These are phyloP conservation scores for Illadopsis cleaveri DNA, from an alignment of 2,113 vertebrate genomes.

Conservation along the genomic window DNA sequence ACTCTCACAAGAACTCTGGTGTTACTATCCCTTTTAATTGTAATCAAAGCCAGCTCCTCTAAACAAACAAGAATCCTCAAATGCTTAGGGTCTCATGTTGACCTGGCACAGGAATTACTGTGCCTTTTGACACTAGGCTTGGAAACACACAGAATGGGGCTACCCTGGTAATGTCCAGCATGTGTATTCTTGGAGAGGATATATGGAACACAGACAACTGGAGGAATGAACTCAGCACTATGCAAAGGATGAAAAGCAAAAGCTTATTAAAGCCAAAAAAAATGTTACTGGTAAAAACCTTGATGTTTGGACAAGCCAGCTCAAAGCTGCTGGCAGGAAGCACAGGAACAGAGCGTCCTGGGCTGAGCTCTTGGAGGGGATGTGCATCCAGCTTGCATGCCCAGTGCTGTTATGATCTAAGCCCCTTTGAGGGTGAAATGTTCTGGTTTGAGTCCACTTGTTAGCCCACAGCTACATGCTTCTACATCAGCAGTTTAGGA, in stretches of 20 bases:
- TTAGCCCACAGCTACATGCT: not conserved
- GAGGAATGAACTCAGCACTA: not conserved
- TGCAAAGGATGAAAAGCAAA: not conserved
- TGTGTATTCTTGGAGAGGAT: not conserved
- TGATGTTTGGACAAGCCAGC: not conserved
- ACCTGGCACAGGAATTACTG: not conserved
- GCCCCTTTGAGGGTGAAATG: not conserved
- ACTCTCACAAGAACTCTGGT: not conserved
- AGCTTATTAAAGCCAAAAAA: not conserved
- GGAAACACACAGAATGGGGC: not conserved
- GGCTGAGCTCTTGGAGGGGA: not conserved
- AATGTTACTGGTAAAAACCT: slow-evolving; percentile 2
- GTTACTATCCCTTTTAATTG: not conserved
- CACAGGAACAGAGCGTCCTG: not conserved
- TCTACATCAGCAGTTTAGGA: not conserved
- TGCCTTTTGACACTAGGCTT: not conserved
- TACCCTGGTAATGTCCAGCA: not conserved
- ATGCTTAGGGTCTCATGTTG: not conserved
- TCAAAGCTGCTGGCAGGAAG: slow-evolving; percentile 25
- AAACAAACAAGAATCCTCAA: not conserved
- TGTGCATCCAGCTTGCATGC: not conserved
- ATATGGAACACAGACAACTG: not conserved
- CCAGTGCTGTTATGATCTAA: not conserved
- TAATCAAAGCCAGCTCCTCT: not conserved
- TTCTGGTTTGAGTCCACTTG: not conserved